A percentile compares a stretch with the other conserved stretches of the same genome.
Evolutionary conservation across 1,140 invertebrate species (phyloP).

Genomic region (Eupristina koningsbergeri): DNA sequence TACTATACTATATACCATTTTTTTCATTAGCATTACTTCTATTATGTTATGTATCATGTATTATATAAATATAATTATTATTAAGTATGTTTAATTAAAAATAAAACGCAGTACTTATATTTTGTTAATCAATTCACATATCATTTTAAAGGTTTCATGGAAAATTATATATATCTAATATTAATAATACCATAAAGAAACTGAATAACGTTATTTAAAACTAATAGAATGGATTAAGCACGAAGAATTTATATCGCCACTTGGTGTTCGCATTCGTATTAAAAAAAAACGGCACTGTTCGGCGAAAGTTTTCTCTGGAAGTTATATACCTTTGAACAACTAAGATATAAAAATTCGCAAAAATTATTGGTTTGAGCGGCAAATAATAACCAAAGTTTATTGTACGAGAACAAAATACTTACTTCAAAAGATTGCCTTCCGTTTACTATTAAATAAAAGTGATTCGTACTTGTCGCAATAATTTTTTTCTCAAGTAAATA

Average conservation of each 20-base stretch:
- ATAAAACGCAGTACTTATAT: constrained; percentile 15
- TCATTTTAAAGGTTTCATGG: constrained; percentile 25
- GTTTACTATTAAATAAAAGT: background rate
- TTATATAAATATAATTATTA: constrained; percentile 10
- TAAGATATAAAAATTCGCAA: constrained; percentile 16
- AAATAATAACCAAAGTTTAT: background rate
- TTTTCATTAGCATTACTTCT: background rate
- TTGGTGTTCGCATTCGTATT: constrained; percentile 44
- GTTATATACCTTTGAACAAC: constrained; percentile 25
- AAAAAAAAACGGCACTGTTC: constrained; percentile 36
- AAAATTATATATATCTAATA: constrained; percentile 6
- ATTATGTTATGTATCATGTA: constrained; percentile 13
- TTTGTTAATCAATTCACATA: constrained; percentile 14
- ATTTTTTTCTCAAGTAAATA: constrained; percentile 39
- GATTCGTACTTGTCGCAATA: background rate
- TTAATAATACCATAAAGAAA: constrained; percentile 31
- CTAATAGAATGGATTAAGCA: constrained; percentile 31
- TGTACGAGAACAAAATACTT: constrained; percentile 30
- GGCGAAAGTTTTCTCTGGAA: constrained; percentile 48
- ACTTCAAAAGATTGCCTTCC: constrained; percentile 14
- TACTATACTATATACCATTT: no score
- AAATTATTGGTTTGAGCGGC: background rate
- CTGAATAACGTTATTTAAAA: constrained; percentile 27
- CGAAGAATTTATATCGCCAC: constrained; percentile 39
- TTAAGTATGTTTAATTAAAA: constrained; percentile 8